A percentile compares a stretch with the other conserved stretches of the same genome.
Conservation (phyloP, 2,888 invertebrate species). For the Conops quadrifasciatus region DNA sequence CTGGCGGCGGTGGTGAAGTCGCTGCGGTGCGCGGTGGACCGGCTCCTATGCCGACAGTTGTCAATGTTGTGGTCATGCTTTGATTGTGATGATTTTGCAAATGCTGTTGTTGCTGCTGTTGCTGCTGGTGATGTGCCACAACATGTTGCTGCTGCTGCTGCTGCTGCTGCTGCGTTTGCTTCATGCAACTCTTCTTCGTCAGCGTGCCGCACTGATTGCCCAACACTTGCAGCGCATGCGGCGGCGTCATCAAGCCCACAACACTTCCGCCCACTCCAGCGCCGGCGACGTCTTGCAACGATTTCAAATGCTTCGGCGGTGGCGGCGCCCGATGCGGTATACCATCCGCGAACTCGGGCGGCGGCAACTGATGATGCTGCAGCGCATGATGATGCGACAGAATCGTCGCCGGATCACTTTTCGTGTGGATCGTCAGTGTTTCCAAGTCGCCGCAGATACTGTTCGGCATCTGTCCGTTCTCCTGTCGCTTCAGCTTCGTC, state of each 20-base stretch:
- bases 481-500: slow-evolving; percentile 77
- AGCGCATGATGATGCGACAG: slow-evolving; percentile 79
- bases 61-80: slow-evolving; percentile 66
- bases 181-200: slow-evolving; percentile 76
- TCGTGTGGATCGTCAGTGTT: slow-evolving; percentile 68
- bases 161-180: slow-evolving; percentile 59
- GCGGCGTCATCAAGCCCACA: slow-evolving; percentile 73
- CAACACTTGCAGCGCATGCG: slow-evolving; percentile 81
- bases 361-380: slow-evolving; percentile 82
- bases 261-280: slow-evolving; percentile 65
- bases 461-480: slow-evolving; percentile 88
- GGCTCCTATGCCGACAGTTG: slow-evolving; percentile 76
- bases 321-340: slow-evolving; percentile 80
- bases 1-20: slow-evolving; percentile 48
- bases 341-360: slow-evolving; percentile 85
- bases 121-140: slow-evolving; percentile 45
- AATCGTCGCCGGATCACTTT: slow-evolving; percentile 77
- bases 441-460: slow-evolving; percentile 88
- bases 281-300: slow-evolving; percentile 60
- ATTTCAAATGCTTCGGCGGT: slow-evolving; percentile 74
- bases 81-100: slow-evolving; percentile 66
- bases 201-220: slow-evolving; percentile 75
- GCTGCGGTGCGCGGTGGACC: slow-evolving; percentile 47
- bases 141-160: slow-evolving; percentile 48
- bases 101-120: slow-evolving; percentile 53